Evolutionary conservation across 2,888 invertebrate species (phyloP), one percentile per base, ranked within the genome.

Genomic region (Crepidodera aurea): DNA sequence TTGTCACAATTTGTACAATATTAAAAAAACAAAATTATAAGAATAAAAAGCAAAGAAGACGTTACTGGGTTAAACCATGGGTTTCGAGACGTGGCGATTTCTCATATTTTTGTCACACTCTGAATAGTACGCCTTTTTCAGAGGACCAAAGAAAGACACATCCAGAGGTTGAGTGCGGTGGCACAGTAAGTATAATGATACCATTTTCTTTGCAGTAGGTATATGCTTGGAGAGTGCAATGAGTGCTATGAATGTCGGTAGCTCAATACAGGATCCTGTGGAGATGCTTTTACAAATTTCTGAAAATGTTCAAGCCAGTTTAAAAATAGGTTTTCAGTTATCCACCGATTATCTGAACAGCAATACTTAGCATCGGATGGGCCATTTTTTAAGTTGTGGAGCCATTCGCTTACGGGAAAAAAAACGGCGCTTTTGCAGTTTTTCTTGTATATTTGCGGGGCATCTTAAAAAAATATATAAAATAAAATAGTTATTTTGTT

Each of bases 361-460:
- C 19, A 22, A 53, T 53, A 53, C 13, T 25, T 1, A 18, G 40
- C 39, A 22, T 19, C 53, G 5, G 25, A n/a, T 19, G 40, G 39
- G 18, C 40, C 27, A 40, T 40, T 44, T 40, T 44, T 44, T 19
- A 5, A 44, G 10, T n/a, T 44, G 44, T 44, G 44, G 44, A 44
- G 19, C 22, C 44, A 44, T 44, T 44, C 44, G 12, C 40, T 40
- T 40, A 40, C 50, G 25, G n/a, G 56, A 42, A 53, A 59, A 64
- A 19, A 22, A 22, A 29, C 5, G 29, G 8, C 8, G 29, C 29
- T 29, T 29, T 29, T 4, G 29, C 10, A 10, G 10, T 10, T 29
- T 29, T 29, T 29, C 29, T 29, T 29, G 29, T 29, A 29, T 29
- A 29, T 29, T 6, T 29, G 2, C 6, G 10, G 10, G 29, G 5